phyloP scores from a whole-genome alignment of 2,797 vertebrate genomes.

The Siniperca obscura region DNA sequence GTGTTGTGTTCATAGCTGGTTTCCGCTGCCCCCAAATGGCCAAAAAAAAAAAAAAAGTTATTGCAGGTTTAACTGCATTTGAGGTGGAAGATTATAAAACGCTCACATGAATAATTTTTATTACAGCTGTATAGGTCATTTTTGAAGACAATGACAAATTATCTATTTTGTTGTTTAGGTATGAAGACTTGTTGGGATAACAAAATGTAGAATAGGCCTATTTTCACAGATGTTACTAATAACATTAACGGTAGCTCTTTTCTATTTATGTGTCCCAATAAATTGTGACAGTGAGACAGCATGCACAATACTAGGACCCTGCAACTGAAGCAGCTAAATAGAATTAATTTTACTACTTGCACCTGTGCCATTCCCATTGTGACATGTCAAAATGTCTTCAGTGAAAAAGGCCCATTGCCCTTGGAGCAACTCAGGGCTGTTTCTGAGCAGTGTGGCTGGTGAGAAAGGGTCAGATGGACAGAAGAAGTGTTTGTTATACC shows the following conservation, averaged over 20 bases:
- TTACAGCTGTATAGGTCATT: background rate
- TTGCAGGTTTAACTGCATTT: background rate
- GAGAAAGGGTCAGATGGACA: constrained; percentile 53
- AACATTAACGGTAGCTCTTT: background rate
- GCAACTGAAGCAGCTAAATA: background rate
- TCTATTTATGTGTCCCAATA: background rate
- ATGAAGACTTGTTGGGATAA: background rate
- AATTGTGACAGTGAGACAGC: background rate
- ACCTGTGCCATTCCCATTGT: background rate
- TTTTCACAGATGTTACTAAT: background rate
- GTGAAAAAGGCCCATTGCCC: background rate
- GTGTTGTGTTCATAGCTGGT: background rate
- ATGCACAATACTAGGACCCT: background rate
- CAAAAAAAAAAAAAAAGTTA: background rate
- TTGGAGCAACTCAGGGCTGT: constrained; percentile 11
- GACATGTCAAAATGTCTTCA: background rate
- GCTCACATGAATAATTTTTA: background rate
- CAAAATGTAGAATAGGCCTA: background rate
- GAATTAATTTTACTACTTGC: background rate
- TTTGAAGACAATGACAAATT: background rate
- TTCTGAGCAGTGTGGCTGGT: constrained; percentile 17
- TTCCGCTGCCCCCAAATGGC: background rate
- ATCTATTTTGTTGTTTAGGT: background rate
- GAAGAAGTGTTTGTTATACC: constrained; percentile 65
- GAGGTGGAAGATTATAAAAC: background rate